Evolutionary conservation across 37 sponge, comb jelly and placozoan genomes (phyloP), one percentile per base, ranked within the genome.

Genomic region (Corticium candelabrum): DNA sequence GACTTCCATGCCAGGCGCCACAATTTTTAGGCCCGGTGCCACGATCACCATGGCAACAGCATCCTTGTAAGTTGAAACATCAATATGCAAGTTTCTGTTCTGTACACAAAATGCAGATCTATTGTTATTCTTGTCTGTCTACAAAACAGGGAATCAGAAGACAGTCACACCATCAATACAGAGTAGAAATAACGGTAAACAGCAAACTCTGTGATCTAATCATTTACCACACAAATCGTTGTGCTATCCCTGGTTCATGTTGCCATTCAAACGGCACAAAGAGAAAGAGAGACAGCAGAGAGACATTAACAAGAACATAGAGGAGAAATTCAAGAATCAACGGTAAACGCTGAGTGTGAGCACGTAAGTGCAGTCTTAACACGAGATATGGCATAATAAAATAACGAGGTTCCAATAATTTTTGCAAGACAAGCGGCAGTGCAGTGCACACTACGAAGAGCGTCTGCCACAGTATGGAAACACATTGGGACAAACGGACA

Each of bases 361-460:
- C 15, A 27, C 62, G 15, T 50, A 50, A 50, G 21, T 50, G 62
- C 62, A 50, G 21, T 50, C 73, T 7, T 29, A 70, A 32, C 29
- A 88, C 40, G 0, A 93, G 84, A 79, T 88, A 93, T 0, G 97
- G 94, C 35, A 96, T 3, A 33, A 96, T 85, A 82, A 85, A 96
- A 78, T 96, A 96, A 43, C 97, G 85, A 68, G 93, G 90, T 67
- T 96, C 97, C 1, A 96, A 57, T 37, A 96, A 79, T 40, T 82
- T 67, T 76, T 96, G 97, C 3, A 91, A 94, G 15, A 90, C 84
- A 32, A 84, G 78, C 32, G 79, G 74, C 32, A 82, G 15, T 34
- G 82, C 78, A 32, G 79, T 77, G 41, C 84, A 82, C 2, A 78
- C 34, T 27, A 73, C 39, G 37, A 76, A 90, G 3, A 88, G 77